phyloP scores from a whole-genome alignment of 2,888 invertebrate species.

The Trachelus iudaicus region DNA sequence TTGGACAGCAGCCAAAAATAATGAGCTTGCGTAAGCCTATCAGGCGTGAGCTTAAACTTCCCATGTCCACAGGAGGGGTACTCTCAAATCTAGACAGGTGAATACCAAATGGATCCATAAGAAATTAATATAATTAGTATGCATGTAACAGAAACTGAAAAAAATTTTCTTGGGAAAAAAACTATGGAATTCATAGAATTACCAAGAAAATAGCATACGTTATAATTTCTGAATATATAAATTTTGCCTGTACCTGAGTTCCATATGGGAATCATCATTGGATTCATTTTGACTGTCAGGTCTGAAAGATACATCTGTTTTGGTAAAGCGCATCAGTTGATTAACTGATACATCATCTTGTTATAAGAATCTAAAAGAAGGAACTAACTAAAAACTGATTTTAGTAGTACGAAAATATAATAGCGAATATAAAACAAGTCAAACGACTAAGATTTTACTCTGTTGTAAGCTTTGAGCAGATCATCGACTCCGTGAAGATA shows the following conservation, averaged over 20 bases:
- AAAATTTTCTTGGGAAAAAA: background rate
- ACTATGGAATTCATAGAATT: background rate
- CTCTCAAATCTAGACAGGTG: background rate
- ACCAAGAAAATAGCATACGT: background rate
- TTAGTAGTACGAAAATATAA: background rate
- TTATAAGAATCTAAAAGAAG: background rate
- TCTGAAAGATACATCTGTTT: background rate
- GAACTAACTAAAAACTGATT: background rate
- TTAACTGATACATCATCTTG: background rate
- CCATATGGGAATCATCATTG: no score
- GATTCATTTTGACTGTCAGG: background rate
- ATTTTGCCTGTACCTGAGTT: no score
- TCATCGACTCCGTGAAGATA: no score
- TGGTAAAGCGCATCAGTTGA: background rate
- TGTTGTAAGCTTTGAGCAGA: background rate
- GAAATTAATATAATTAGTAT: background rate
- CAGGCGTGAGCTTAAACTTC: background rate
- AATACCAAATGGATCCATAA: background rate
- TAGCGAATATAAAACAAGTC: background rate
- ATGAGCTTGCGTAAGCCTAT: background rate
- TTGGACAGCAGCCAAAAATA: slow-evolving; percentile 19
- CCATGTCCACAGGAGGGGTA: background rate
- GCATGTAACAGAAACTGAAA: background rate
- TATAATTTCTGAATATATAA: background rate
- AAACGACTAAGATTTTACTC: background rate